Evolutionary conservation across 2,888 invertebrate genomes (phyloP).

Genomic region (Scaeva pyrastri): DNA sequence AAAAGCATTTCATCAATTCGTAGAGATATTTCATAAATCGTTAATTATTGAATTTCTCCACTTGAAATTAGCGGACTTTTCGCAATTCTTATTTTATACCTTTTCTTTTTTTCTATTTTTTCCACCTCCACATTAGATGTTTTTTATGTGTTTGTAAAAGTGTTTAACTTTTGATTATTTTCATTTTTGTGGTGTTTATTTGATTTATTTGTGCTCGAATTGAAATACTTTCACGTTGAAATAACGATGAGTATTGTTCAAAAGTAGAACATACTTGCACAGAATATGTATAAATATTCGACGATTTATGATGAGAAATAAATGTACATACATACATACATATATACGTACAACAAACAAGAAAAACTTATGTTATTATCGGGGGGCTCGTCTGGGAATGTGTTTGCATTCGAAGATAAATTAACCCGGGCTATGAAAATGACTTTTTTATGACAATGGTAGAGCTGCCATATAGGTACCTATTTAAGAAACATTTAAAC

Average conservation of each 20-base stretch:
- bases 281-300: no score
- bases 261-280: background rate
- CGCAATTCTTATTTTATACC: background rate
- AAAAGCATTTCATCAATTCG: conserved; percentile 26
- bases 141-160: background rate
- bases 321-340: background rate
- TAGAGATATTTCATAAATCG: conserved; percentile 3
- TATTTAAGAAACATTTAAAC: conserved; percentile 2
- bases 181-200: background rate
- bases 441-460: background rate
- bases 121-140: background rate
- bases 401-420: conserved; percentile 4
- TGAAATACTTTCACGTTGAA: background rate
- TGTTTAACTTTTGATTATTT: conserved; percentile 2
- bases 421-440: background rate
- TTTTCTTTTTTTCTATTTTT: background rate
- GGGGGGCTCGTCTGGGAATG: background rate
- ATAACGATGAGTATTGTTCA: background rate
- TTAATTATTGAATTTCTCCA: conserved; percentile 11
- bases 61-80: background rate
- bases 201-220: background rate
- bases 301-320: background rate
- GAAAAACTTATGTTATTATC: background rate
- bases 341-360: no score
- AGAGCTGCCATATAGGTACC: no score